Evolutionary conservation across 2,888 invertebrate species (phyloP), one percentile per base, ranked within the genome.

Genomic region (Cyaniris semiargus): DNA sequence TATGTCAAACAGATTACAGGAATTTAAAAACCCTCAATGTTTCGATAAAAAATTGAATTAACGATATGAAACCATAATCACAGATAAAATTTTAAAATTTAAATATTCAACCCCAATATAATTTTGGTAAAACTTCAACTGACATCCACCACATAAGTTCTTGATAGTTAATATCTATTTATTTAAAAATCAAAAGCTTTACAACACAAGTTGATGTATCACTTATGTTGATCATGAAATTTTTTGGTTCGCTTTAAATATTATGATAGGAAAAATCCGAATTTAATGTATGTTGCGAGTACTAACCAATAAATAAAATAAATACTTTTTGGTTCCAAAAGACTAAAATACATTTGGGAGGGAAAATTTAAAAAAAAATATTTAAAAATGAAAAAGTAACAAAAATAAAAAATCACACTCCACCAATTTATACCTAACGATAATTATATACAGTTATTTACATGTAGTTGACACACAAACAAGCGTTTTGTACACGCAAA

Each of bases 261-360:
- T 13, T 38, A 21, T 0, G n/a, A 7, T 23, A 56, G 1, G 56
- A 27, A 23, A 53, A 56, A 38, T 21, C 15, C 53, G 18, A 53
- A 53, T 72, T 10, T 44, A 44, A 21, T 15, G 21, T 53, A 74
- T 74, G 74, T 53, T 53, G 74, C 74, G 44, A 74, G 74, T 48
- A 74, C 38, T 21, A 71, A 71, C 56, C 83, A 83, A 84, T 83
- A 84, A 83, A 84, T 84, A 82, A 83, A 83, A 83, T 81, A 83
- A 84, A 84, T 81, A 85, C 77, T 79, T 81, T 90, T 89, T 89
- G 89, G 89, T 87, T 87, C 83, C 83, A 84, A 84, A 83, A 85
- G 86, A 87, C 87, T 88, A 86, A 84, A 78, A 76, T 79, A 82
- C 84, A 86, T 87, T 88, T 88, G 85, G 86, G 86, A 86, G 84